phyloP scores from a whole-genome alignment of 2,888 invertebrate species.

The Eurytoma adleriae region DNA sequence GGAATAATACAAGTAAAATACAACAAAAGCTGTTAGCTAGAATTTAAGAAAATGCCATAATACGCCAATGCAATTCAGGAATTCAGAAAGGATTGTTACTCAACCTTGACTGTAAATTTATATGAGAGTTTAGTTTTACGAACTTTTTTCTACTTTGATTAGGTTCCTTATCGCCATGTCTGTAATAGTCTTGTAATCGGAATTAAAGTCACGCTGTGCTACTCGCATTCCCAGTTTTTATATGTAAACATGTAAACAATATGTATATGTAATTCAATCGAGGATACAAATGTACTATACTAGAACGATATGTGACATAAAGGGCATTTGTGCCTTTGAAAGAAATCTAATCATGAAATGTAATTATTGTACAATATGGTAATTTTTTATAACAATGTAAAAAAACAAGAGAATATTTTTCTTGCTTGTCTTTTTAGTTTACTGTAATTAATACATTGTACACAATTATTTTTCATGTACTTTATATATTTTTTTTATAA shows the following conservation, averaged over 20 bases:
- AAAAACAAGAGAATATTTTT: constrained; percentile 33
- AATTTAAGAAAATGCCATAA: constrained; percentile 54
- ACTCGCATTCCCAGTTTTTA: constrained; percentile 57
- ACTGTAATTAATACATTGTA: constrained; percentile 39
- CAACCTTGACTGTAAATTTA: constrained; percentile 28
- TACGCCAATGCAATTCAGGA: constrained; percentile 50
- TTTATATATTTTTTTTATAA: constrained; percentile 45
- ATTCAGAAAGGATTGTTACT: constrained; percentile 42
- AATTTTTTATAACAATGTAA: constrained; percentile 52
- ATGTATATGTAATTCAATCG: constrained; percentile 16
- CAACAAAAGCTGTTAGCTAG: constrained; percentile 24
- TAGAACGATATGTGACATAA: constrained; percentile 43
- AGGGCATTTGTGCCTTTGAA: constrained; percentile 57
- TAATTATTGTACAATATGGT: constrained; percentile 59
- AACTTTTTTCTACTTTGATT: constrained; percentile 29
- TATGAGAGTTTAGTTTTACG: constrained; percentile 31
- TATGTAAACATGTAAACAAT: constrained; percentile 15
- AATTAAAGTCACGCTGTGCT: constrained; percentile 54
- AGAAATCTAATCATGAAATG: constrained; percentile 56
- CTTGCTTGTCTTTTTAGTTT: constrained; percentile 48
- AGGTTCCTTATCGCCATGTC: constrained; percentile 27
- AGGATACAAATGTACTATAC: constrained; percentile 49
- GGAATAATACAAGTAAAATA: constrained; percentile 13
- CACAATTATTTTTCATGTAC: constrained; percentile 42
- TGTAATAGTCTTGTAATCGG: constrained; percentile 36